Percentiles rank a stretch among this genome's conserved stretches.
Evolutionary conservation across 2,113 vertebrate species (phyloP).

Genomic region (Brevimyrus niger): DNA sequence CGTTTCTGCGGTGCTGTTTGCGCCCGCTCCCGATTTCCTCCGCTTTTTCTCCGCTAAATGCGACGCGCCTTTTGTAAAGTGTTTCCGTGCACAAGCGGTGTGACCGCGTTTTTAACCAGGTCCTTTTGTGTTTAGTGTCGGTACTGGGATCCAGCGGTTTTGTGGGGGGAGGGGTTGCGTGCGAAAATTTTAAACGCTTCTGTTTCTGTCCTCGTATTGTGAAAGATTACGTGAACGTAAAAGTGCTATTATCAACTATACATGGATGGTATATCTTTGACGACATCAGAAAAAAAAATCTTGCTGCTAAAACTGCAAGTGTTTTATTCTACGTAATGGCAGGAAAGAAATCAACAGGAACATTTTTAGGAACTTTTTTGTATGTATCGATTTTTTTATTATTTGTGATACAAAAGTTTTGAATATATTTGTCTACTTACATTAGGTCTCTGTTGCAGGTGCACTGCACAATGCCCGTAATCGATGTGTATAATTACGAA

Average conservation of each 20-base stretch:
- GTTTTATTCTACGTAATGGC: slow-evolving; percentile 42
- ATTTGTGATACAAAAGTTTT: slow-evolving; percentile 29
- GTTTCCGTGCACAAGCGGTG: background rate
- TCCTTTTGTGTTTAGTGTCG: background rate
- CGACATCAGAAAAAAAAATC: slow-evolving; percentile 58
- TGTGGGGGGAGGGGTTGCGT: background rate
- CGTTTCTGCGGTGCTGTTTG: background rate
- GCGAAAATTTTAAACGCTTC: slow-evolving; percentile 54
- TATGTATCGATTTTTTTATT: slow-evolving; percentile 62
- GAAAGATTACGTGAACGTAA: slow-evolving; percentile 60
- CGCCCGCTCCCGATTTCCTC: background rate
- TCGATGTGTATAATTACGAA: slow-evolving; percentile 49
- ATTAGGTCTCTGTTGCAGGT: slow-evolving; percentile 57
- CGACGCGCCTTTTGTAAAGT: background rate
- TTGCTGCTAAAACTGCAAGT: slow-evolving; percentile 70
- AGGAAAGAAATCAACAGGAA: slow-evolving; percentile 41
- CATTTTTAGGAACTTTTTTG: slow-evolving; percentile 67
- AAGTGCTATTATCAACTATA: slow-evolving; percentile 75
- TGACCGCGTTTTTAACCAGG: background rate
- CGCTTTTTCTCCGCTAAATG: background rate
- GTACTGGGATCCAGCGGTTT: background rate
- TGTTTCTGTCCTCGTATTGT: slow-evolving; percentile 64
- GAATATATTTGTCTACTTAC: slow-evolving; percentile 51
- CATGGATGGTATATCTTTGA: slow-evolving; percentile 55
- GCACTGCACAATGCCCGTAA: slow-evolving; percentile 71